phyloP scores from a whole-genome alignment of 2,888 invertebrate genomes.

The Cylloceria caligata region DNA sequence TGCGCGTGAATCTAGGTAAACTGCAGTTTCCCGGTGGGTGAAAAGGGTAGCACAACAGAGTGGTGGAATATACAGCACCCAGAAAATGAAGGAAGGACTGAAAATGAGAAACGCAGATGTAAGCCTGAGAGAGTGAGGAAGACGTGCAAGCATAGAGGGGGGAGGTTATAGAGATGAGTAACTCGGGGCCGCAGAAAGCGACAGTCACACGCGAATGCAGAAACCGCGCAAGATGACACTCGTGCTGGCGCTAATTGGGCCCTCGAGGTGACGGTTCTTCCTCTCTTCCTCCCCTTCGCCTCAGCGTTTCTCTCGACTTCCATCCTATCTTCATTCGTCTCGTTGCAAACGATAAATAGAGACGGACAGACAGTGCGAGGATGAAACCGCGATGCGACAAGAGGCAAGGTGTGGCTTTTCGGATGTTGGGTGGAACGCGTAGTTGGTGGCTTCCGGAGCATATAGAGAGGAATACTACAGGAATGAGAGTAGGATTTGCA shows the following conservation, averaged over 20 bases:
- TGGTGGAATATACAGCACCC: background rate
- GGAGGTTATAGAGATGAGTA: constrained; percentile 55
- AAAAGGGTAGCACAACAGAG: constrained; percentile 1
- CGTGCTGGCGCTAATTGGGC: constrained; percentile 84
- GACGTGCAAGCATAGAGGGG: constrained; percentile 4
- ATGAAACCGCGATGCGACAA: constrained; percentile 21
- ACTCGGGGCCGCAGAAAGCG: constrained; percentile 78
- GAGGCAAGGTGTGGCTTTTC: constrained; percentile 69
- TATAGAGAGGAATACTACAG: constrained; percentile 29
- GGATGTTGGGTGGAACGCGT: constrained; percentile 67
- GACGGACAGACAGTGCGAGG: constrained; percentile 57
- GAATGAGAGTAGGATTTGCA: constrained; percentile 35
- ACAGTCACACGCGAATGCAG: constrained; percentile 81
- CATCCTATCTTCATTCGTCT: constrained; percentile 38
- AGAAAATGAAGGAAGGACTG: background rate
- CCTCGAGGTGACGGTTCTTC: constrained; percentile 82
- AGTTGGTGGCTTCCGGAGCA: constrained; percentile 38
- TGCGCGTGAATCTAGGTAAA: constrained; percentile 36
- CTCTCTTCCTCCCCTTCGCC: constrained; percentile 4
- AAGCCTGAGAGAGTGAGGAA: constrained; percentile 27
- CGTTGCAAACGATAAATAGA: constrained; percentile 36
- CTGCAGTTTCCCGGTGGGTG: constrained; percentile 38
- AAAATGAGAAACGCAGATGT: constrained; percentile 5
- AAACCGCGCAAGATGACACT: constrained; percentile 83
- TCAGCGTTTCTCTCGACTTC: constrained; percentile 3